Evolutionary conservation across 2,113 vertebrate genomes (phyloP).

Genomic region (Chaetops frenatus): DNA sequence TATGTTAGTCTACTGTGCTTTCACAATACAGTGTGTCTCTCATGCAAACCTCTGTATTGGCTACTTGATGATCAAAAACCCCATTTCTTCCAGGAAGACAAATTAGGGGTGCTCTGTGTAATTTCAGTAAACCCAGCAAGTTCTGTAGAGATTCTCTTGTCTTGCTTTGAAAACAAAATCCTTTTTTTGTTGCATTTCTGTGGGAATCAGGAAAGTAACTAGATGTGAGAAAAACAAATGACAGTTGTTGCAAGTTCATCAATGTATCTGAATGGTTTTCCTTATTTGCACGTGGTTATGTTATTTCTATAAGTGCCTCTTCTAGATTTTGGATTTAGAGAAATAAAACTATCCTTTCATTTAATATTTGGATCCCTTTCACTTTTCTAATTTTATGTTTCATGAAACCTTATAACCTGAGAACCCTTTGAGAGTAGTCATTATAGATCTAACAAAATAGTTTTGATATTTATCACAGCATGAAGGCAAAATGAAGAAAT

Average conservation of each 20-base stretch:
- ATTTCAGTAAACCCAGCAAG: not conserved
- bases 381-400: conserved; percentile 30
- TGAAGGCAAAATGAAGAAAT: conserved; percentile 15
- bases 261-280: not conserved
- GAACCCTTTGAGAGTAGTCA: conserved; percentile 17
- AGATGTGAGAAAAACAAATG: not conserved
- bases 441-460: conserved; percentile 9
- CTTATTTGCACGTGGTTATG: not conserved
- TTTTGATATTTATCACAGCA: not conserved
- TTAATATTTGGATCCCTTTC: conserved; percentile 20
- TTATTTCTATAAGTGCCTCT: not conserved
- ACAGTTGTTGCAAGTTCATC: not conserved
- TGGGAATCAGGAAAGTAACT: not conserved
- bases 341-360: not conserved
- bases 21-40: not conserved
- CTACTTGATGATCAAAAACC: fast-evolving
- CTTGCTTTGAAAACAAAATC: not conserved
- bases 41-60: not conserved
- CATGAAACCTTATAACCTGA: conserved; percentile 51
- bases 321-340: not conserved
- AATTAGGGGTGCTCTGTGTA: not conserved
- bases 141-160: not conserved
- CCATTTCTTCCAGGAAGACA: not conserved
- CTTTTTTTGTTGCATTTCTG: not conserved
- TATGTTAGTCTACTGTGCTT: not conserved